Conservation (phyloP, 1,140 invertebrate species). For the Temnothorax longispinosus region DNA sequence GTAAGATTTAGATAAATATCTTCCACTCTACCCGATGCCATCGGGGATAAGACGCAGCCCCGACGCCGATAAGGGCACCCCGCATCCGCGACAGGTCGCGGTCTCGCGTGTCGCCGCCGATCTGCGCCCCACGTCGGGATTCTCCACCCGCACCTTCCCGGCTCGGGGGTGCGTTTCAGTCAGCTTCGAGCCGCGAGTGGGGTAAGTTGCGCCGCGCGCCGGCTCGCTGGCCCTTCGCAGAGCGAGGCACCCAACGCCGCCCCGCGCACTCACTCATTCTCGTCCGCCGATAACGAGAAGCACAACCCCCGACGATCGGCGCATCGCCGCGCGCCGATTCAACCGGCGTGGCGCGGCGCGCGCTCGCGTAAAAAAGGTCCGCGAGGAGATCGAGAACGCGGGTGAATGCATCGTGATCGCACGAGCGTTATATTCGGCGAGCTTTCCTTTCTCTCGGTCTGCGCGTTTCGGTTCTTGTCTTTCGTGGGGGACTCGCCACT, state of each 20-base stretch:
- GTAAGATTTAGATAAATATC: not conserved
- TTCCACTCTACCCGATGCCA: not conserved
- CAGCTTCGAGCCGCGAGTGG: constrained; percentile 64
- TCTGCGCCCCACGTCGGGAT: constrained; percentile 58
- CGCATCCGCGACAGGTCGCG: constrained; percentile 24
- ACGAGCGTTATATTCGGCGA: not conserved
- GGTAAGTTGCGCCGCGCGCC: constrained; percentile 61
- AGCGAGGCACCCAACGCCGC: constrained; percentile 33
- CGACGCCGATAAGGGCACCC: constrained; percentile 19
- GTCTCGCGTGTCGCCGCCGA: constrained; percentile 44
- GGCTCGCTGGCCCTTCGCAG: constrained; percentile 47
- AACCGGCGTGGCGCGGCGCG: constrained; percentile 8
- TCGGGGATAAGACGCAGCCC: constrained; percentile 15
- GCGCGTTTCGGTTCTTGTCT: not conserved
- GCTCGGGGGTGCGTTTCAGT: constrained; percentile 66
- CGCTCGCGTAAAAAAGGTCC: not conserved
- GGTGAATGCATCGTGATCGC: constrained; percentile 36
- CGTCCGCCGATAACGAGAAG: not conserved
- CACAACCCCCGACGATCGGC: constrained; percentile 17
- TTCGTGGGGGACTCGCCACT: not conserved
- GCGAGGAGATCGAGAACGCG: not conserved
- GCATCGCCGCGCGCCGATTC: constrained; percentile 14
- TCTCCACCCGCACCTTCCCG: constrained; percentile 39
- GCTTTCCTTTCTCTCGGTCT: not conserved
- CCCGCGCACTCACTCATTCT: not conserved